phyloP scores from a whole-genome alignment of 2,888 invertebrate species.

The Drosophila atripex region DNA sequence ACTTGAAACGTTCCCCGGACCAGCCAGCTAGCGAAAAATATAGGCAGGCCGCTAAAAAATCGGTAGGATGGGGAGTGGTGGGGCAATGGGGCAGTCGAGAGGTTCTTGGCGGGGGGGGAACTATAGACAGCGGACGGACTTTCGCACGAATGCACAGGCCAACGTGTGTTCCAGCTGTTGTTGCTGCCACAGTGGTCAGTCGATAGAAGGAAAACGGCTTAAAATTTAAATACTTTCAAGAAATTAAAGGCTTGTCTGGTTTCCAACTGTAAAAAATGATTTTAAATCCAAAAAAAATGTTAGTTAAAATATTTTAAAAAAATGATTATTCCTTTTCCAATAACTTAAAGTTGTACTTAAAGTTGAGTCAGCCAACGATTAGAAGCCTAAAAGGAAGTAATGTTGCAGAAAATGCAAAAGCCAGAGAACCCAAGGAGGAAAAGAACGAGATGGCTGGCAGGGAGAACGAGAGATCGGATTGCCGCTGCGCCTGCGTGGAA shows the following conservation, averaged over 20 bases:
- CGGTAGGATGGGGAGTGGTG: not conserved
- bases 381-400: slow-evolving; percentile 80
- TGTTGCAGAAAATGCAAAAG: slow-evolving; percentile 76
- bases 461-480: slow-evolving; percentile 52
- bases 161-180: slow-evolving; percentile 36
- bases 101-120: not conserved
- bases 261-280: no score
- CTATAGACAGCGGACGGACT: slow-evolving; percentile 63
- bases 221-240: not conserved
- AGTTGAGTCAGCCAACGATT: slow-evolving; percentile 74
- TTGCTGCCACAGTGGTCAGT: slow-evolving; percentile 11
- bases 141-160: slow-evolving; percentile 72
- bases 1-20: slow-evolving; percentile 62
- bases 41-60: slow-evolving; percentile 21
- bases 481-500: slow-evolving; percentile 52
- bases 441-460: slow-evolving; percentile 1
- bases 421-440: slow-evolving; percentile 21
- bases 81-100: not conserved
- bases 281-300: not conserved
- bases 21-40: slow-evolving; percentile 65
- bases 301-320: not conserved
- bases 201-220: not conserved
- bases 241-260: no score
- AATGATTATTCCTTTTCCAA: not conserved
- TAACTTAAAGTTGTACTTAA: slow-evolving; percentile 8